phyloP scores from a whole-genome alignment of 2,888 invertebrate genomes.

The Oegoconia quadripuncta region DNA sequence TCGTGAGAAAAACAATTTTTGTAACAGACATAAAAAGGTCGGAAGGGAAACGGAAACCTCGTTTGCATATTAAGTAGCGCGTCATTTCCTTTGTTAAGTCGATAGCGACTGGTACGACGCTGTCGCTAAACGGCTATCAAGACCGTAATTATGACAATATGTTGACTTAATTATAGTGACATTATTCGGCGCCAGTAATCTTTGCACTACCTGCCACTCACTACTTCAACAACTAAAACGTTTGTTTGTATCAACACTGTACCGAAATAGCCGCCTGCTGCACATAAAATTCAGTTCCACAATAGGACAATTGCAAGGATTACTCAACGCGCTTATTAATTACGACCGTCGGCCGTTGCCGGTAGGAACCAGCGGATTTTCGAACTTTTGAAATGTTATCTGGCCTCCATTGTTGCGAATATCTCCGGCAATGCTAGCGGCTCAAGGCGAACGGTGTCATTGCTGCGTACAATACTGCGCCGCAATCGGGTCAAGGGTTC shows the following conservation, averaged over 20 bases:
- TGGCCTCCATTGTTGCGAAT: conserved; percentile 79
- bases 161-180: conserved; percentile 28
- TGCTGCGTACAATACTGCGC: conserved; percentile 73
- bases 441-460: conserved; percentile 78
- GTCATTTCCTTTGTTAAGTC: conserved; percentile 66
- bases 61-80: conserved; percentile 57
- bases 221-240: no score
- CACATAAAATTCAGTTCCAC: conserved; percentile 24
- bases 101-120: conserved; percentile 46
- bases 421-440: conserved; percentile 77
- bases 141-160: conserved; percentile 55
- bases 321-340: conserved; percentile 65
- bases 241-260: no score
- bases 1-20: conserved; percentile 57
- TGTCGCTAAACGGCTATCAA: conserved; percentile 60
- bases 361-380: conserved; percentile 69
- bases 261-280: conserved; percentile 16
- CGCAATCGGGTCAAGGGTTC: conserved; percentile 75
- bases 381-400: conserved; percentile 78
- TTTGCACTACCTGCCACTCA: background rate
- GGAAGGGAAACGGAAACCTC: conserved; percentile 66
- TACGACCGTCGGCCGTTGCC: conserved; percentile 48
- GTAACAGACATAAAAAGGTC: conserved; percentile 47
- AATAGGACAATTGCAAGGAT: conserved; percentile 41
- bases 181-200: conserved; percentile 21